Base-by-base conservation (phyloP, 2,888 invertebrate genomes). In the Drosophila mettleri region DNA sequence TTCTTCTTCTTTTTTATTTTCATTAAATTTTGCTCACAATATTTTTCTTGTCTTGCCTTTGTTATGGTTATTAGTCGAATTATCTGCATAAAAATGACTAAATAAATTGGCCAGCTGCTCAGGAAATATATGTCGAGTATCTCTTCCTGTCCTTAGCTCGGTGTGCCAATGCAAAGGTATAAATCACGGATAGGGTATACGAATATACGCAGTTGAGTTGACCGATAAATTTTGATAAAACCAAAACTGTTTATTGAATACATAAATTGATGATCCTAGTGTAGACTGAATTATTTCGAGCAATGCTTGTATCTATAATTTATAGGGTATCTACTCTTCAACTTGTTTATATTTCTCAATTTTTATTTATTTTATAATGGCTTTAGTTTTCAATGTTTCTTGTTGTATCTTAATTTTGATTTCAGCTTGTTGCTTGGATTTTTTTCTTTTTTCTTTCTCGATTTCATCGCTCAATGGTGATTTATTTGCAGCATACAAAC, bases 401-500 rank as follows among this genome's bases (percentile, higher is more conserved):
- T 34, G 24, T 61, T 24, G 54, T 58, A 45, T 41, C 61, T 54
- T 27, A 36, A 43, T 34, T 65, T 58, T 31, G 34, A 34, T 49
- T 34, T 34, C 29, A 20, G 48, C 51, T 54, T 12, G 27, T 29
- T 52, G 18, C 52, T 24, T 18, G 18, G 33, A 36, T 24, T 31
- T 22, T 45, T 57, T 20, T n/a, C 31, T 39, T 24, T 31, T 22
- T 45, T 57, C 24, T n/a, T 34, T 60, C 22, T 18, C 29, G 14
- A 41, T 54, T 46, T 16, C 29, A 36, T 34, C 52, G 24, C 67
- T 18, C 55, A 38, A 52, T 49, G 57, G 46, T 65, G 62, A 67
- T 69, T 78, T 65, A 78, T 72, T 65, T 48, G 52, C 39, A 41
- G 41, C 46, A 59, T 82, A 81, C 62, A 38, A 58, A 39, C 31